These are phyloP conservation scores for Heliangelus exortis DNA, from an alignment of 2,797 vertebrate genomes.

Conservation along the genomic window DNA sequence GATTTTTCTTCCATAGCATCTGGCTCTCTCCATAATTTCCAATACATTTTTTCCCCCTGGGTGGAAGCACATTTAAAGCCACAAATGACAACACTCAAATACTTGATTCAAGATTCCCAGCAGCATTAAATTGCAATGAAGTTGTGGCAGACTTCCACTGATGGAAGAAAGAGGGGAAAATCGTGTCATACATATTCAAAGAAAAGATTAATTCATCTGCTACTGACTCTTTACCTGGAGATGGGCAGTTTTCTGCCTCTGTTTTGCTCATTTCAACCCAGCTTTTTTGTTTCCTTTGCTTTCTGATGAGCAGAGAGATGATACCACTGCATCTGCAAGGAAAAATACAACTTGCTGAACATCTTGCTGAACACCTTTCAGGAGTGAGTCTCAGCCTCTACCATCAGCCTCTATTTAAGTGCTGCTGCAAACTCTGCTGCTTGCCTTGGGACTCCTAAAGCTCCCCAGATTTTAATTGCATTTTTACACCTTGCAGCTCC, in stretches of 20 bases:
- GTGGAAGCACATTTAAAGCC: not conserved
- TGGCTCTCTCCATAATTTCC: not conserved
- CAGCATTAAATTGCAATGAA: not conserved
- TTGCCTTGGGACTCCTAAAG: rapidly evolving
- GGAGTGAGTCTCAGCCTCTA: too few species aligned
- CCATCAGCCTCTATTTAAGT: rapidly evolving
- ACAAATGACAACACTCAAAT: not conserved
- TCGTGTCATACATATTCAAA: rapidly evolving
- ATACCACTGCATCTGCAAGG: not conserved
- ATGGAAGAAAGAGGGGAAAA: not conserved
- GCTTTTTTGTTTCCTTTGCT: not conserved
- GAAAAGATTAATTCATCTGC: too few species aligned
- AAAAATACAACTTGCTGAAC: not conserved
- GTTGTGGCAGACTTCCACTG: not conserved
- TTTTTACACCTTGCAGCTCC: not conserved
- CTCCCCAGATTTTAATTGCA: rapidly evolving
- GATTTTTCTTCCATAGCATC: not conserved
- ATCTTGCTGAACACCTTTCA: too few species aligned
- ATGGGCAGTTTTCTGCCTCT: not conserved
- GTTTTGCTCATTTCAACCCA: not conserved
- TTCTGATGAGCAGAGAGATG: not conserved
- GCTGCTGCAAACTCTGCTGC: not conserved
- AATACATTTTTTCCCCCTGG: not conserved
- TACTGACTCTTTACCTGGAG: not conserved
- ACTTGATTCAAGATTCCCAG: not conserved